Evolutionary conservation across 2,797 vertebrate genomes (phyloP).

Genomic region (Cynopterus sphinx): DNA sequence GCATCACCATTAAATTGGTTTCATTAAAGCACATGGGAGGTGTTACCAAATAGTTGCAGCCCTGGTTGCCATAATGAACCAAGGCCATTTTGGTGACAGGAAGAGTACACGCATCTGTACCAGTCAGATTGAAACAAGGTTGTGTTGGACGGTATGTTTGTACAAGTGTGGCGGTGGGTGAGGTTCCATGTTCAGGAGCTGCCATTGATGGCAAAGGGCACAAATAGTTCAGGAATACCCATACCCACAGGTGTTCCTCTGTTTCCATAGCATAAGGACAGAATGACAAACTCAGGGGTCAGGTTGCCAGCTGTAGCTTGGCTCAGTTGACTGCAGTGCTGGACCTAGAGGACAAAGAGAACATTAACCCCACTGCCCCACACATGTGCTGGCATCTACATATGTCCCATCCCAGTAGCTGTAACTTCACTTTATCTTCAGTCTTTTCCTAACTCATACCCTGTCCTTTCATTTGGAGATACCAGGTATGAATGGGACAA

Average conservation of each 20-base stretch:
- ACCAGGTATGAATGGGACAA: not conserved
- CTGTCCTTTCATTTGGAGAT: not conserved
- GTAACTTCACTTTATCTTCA: not conserved
- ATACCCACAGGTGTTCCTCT: not conserved
- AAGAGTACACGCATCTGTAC: not conserved
- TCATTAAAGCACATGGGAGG: not conserved
- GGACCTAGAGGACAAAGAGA: not conserved
- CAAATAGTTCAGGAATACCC: not conserved
- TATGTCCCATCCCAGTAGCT: not conserved
- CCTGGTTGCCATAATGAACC: not conserved
- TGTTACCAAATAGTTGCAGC: not conserved
- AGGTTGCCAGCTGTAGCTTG: not conserved
- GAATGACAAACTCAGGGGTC: not conserved
- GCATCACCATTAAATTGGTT: not conserved
- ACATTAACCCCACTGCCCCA: not conserved
- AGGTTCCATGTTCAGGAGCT: not conserved
- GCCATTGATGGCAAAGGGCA: not conserved
- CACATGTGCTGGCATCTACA: not conserved
- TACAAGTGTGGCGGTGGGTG: not conserved
- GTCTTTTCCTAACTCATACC: not conserved
- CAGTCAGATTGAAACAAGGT: not conserved
- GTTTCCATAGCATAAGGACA: not conserved
- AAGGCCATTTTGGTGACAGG: not conserved
- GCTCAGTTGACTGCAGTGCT: not conserved
- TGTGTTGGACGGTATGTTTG: not conserved